Evolutionary conservation across 2,888 invertebrate genomes (phyloP), one percentile per base, ranked within the genome.

Genomic region (Lasioglossum figueresi): DNA sequence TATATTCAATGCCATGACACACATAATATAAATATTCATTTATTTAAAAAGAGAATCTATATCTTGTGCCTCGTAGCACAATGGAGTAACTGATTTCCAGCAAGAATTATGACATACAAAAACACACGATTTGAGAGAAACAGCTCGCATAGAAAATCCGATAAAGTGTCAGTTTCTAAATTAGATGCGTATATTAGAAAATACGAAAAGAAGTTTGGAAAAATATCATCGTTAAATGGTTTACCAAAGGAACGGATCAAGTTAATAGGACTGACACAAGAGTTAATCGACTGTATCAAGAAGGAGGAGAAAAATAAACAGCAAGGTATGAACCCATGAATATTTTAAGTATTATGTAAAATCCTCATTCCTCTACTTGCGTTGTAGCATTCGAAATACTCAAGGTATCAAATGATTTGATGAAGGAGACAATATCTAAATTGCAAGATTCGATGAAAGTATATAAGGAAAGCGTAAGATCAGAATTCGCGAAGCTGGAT

Each of bases 371-470:
- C 34, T 27, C 19, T 34, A 10, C 16, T 66, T 34, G 8, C 27
- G 43, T 73, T 73, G 19, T 74, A 88, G 87, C 87, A 19, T 87
- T 87, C 34, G 52, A 82, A 48, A 75, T 83, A 70, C 76, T 88
- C 6, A 81, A 80, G 52, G 40, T 68, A 73, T 84, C 88, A 6
- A 88, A 87, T n/a, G 78, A 87, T 14, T 77, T 85, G 12, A 85
- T 87, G 73, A 87, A 63, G 77, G 68, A 66, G 45, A 87, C 85
- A 4, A 88, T 85, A 48, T 82, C 73, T 4, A 81, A 85, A 48
- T 87, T 88, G 48, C 77, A 85, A 76, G 80, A 87, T 70, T 85
- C 88, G 2, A 83, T 79, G 78, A 83, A 79, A 75, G 37, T 43
- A 16, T 81, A 70, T 37, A 80, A 83, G 48, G 79, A 80, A 70